Base-by-base conservation (phyloP, 2,113 vertebrate genomes). In the Forbesichthys papilliferus region DNA sequence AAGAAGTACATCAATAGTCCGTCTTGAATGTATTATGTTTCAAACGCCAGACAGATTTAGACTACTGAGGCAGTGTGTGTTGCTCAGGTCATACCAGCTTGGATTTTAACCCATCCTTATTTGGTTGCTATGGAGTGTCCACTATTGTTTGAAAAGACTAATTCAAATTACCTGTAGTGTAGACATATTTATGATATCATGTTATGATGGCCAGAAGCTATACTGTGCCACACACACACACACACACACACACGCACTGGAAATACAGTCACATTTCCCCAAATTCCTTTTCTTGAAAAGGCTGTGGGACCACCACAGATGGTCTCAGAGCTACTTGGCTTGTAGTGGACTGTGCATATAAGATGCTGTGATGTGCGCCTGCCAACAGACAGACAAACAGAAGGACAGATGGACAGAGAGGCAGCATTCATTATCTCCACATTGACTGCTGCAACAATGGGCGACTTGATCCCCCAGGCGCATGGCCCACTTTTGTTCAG, bases 381-480 rank as follows among this genome's bases (percentile, higher is more conserved):
- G 54, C 20, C 4, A 9, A 18, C 54, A 16, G 54, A 20, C 11
- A 56, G 54, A 56, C 54, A 16, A 3, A 13, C 20, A 13, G 14
- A 13, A 3, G 8, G 4, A 20, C 33, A 0, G 42, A 48, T 11
- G 74, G 57, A 64, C 64, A 66, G 67, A 78, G 53, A 68, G 56
- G 59, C 66, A 59, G 68, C 51, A 52, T 71, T 75, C 61, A 49
- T 64, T 75, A 75, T 86, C 77, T 83, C 82, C 57, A 86, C 74
- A 80, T 81, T 74, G 64, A 68, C 82, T 60, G 68, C 57, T 68
- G 77, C 71, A 75, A 85, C 87, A 86, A 84, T 87, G 70, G 85
- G 87, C 34, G 74, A 79, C 77, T 85, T 73, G 79, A 89, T 85
- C 82, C 88, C 84, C 88, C 74, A 83, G 75, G 77, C 87, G 86